Evolutionary conservation across 2,797 vertebrate genomes (phyloP).

Genomic region (Argentina silus): DNA sequence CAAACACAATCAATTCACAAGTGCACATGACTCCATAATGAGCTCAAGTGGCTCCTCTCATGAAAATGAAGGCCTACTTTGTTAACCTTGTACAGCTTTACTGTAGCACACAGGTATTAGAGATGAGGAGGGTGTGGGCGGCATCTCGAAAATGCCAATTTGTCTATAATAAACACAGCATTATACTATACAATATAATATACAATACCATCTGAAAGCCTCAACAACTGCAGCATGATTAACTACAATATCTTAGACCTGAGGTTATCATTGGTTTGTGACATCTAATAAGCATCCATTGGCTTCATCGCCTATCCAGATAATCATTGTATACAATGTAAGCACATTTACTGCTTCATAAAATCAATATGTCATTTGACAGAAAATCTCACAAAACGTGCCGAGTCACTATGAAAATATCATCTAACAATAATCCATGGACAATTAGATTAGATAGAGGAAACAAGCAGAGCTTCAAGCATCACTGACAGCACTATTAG

Average conservation of each 20-base stretch:
- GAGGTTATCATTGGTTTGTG: slow-evolving; percentile 33
- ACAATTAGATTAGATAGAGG: slow-evolving; percentile 48
- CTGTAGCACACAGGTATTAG: slow-evolving; percentile 44
- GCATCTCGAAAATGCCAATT: background rate
- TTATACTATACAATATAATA: background rate
- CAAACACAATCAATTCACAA: slow-evolving; percentile 68
- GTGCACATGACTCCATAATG: slow-evolving; percentile 56
- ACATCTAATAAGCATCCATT: background rate
- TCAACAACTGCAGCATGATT: background rate
- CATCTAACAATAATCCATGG: slow-evolving; percentile 54
- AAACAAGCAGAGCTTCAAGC: slow-evolving; percentile 57
- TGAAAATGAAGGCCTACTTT: slow-evolving; percentile 72
- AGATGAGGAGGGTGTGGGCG: slow-evolving; percentile 19
- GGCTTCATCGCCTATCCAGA: slow-evolving; percentile 57
- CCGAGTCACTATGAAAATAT: slow-evolving; percentile 58
- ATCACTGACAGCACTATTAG: slow-evolving; percentile 52
- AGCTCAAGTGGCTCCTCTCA: slow-evolving; percentile 67
- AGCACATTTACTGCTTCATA: slow-evolving; percentile 9
- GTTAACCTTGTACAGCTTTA: slow-evolving; percentile 66
- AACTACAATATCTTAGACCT: too few species aligned
- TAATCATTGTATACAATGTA: background rate
- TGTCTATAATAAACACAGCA: background rate
- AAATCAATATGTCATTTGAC: slow-evolving; percentile 69
- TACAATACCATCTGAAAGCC: background rate
- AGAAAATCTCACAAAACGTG: slow-evolving; percentile 56